A percentile compares a stretch with the other conserved stretches of the same genome.
These are phyloP conservation scores for Python bivittatus DNA, from an alignment of 2,113 vertebrate species.

Conservation along the genomic window DNA sequence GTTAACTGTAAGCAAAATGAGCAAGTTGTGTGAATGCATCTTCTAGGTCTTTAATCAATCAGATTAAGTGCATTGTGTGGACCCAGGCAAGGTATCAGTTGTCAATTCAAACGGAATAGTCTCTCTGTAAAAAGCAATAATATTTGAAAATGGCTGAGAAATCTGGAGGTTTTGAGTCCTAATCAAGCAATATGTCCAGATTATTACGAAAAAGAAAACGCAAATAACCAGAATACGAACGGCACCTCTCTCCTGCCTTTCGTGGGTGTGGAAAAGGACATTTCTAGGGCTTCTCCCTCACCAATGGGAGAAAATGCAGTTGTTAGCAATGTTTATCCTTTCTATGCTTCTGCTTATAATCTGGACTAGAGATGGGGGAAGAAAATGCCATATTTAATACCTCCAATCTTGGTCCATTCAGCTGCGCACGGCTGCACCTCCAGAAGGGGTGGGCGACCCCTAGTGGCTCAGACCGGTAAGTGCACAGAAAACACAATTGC, in stretches of 20 bases:
- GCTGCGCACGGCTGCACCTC: not conserved
- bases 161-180: not conserved
- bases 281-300: not conserved
- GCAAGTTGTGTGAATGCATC: no score
- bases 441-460: slow-evolving; percentile 8
- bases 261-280: not conserved
- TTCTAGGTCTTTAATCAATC: no score
- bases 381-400: not conserved
- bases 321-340: not conserved
- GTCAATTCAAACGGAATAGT: no score
- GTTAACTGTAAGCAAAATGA: no score
- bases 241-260: not conserved
- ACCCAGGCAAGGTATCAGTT: no score
- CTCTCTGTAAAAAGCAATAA: no score
- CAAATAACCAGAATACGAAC: not conserved
- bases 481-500: not conserved
- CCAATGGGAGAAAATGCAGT: not conserved
- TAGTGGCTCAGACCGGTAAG: not conserved
- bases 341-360: not conserved
- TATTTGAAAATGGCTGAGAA: no score
- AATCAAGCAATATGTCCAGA: not conserved
- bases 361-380: not conserved
- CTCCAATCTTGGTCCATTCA: not conserved
- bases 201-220: not conserved
- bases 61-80: no score